Evolutionary conservation across 92 coral and sea anemone genomes (phyloP).

Genomic region (Heliopora coerulea): DNA sequence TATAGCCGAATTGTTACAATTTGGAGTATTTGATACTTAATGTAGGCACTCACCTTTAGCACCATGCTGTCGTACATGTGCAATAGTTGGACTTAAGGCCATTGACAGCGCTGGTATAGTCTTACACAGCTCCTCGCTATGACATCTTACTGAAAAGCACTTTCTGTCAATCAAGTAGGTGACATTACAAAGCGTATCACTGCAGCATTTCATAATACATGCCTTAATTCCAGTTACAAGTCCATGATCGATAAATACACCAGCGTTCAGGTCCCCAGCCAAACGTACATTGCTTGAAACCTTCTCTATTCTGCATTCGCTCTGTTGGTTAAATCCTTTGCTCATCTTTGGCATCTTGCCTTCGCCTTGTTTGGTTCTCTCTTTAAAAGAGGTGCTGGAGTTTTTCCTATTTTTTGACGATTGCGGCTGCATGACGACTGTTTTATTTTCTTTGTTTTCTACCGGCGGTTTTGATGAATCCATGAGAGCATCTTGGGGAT

Average conservation of each 20-base stretch:
- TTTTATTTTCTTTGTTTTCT: not conserved
- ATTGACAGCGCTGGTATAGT: conserved; percentile 65
- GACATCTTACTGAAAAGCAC: conserved; percentile 81
- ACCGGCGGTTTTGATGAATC: conserved; percentile 30
- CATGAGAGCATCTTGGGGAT: conserved; percentile 72
- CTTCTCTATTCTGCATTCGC: conserved; percentile 59
- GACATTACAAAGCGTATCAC: conserved; percentile 76
- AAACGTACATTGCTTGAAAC: conserved; percentile 69
- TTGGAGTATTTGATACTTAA: no score
- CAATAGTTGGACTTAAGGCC: conserved; percentile 70
- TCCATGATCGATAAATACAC: conserved; percentile 73
- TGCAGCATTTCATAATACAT: conserved; percentile 77
- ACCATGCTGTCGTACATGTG: conserved; percentile 44
- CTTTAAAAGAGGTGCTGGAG: conserved; percentile 11
- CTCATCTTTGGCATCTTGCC: not conserved
- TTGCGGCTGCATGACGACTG: not conserved
- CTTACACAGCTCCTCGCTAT: conserved; percentile 64
- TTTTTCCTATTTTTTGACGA: conserved; percentile 4
- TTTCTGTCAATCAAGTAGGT: conserved; percentile 74
- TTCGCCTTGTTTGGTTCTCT: not conserved
- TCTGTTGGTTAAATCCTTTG: not conserved
- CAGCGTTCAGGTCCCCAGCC: conserved; percentile 82
- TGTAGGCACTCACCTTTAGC: conserved; percentile 14
- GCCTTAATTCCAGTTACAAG: conserved; percentile 63
- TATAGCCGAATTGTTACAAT: no score